Conservation (phyloP, 53 echinoderm and acorn worm species). For the Apostichopus leukothele region DNA sequence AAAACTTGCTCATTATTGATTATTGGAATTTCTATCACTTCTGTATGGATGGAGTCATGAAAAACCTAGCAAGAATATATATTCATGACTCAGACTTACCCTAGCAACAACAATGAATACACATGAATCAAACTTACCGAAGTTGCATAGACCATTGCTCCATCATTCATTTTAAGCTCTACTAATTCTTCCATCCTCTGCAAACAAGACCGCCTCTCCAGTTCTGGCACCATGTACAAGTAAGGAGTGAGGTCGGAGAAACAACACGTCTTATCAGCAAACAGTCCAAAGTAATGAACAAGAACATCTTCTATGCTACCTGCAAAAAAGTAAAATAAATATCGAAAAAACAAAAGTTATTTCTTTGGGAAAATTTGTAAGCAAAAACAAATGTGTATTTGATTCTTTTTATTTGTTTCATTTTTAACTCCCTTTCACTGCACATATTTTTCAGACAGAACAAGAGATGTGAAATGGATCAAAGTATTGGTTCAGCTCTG, state of each 20-base stretch:
- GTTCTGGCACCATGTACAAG: constrained; percentile 63
- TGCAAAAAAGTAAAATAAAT: constrained; percentile 19
- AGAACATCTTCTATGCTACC: constrained; percentile 37
- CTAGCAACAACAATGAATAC: not conserved
- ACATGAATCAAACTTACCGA: constrained; percentile 49
- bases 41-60: no score
- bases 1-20: no score
- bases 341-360: not conserved
- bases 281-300: constrained; percentile 67
- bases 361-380: not conserved
- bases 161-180: constrained; percentile 17
- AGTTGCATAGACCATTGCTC: constrained; percentile 54
- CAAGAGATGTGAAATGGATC: no score
- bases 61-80: no score
- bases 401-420: no score
- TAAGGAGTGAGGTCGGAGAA: constrained; percentile 75
- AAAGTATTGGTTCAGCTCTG: no score
- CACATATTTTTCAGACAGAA: no score
- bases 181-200: constrained; percentile 54
- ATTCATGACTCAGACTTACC: no score
- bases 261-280: constrained; percentile 87
- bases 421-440: no score
- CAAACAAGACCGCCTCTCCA: constrained; percentile 58
- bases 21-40: no score
- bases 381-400: no score